These are phyloP conservation scores for Darevskia nairensis DNA, from an alignment of 2,797 vertebrate species.

Conservation along the genomic window DNA sequence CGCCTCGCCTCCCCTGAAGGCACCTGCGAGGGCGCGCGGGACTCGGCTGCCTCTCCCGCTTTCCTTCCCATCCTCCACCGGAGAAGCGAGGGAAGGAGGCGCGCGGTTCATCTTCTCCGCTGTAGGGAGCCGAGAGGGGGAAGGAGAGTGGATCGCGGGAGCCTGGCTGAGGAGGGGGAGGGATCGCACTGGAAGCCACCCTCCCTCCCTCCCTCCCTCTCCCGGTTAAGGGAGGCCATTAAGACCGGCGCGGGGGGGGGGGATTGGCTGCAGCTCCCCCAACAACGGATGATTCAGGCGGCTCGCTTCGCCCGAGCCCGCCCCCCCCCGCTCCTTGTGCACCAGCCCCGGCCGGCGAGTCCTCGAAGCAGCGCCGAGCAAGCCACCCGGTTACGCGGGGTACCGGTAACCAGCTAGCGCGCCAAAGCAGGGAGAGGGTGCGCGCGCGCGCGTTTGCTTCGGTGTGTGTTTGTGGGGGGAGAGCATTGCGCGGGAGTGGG, in stretches of 20 bases:
- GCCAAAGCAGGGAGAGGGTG: not conserved
- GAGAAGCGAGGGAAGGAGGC: not conserved
- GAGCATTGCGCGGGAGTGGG: not conserved
- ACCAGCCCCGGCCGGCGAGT: not conserved
- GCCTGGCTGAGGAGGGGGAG: not conserved
- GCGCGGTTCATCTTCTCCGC: not conserved
- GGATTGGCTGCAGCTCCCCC: slow-evolving; percentile 7
- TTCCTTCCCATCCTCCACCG: not conserved
- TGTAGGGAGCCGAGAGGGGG: not conserved
- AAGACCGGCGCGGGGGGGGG: not conserved
- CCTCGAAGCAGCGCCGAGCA: not conserved
- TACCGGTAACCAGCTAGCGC: not conserved
- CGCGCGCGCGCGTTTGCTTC: too few species aligned
- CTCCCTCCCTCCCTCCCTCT: too few species aligned
- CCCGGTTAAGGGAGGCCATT: not conserved
- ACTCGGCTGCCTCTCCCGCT: too few species aligned
- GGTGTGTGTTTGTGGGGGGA: too few species aligned
- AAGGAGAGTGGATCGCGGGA: not conserved
- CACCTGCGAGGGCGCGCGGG: not conserved
- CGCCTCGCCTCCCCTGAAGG: not conserved
- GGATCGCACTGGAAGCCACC: not conserved
- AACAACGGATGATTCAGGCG: slow-evolving; percentile 11
- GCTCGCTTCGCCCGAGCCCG: not conserved
- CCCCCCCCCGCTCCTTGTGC: not conserved
- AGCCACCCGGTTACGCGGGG: not conserved